Evolutionary conservation across 2,113 vertebrate genomes (phyloP).

Genomic region (Sula dactylatra): DNA sequence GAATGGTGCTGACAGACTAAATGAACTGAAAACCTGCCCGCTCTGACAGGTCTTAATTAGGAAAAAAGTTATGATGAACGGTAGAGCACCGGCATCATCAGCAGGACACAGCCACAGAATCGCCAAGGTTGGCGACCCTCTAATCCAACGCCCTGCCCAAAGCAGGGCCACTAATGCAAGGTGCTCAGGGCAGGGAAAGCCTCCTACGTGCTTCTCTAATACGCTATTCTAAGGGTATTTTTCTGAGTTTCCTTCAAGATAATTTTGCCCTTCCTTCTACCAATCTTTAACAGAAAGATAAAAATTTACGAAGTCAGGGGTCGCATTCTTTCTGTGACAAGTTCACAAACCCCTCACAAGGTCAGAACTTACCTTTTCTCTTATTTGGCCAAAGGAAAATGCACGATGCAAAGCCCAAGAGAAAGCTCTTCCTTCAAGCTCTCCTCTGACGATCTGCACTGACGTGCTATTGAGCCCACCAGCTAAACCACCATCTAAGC

Average conservation of each 20-base stretch:
- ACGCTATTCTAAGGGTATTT: accelerated
- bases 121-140: too few relatives aligned
- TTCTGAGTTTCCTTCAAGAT: not conserved
- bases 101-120: too few relatives aligned
- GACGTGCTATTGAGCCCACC: not conserved
- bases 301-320: not conserved
- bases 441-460: not conserved
- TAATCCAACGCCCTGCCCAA: not conserved
- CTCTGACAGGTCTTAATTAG: not conserved
- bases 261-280: not conserved
- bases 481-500: not conserved
- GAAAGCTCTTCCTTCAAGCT: not conserved
- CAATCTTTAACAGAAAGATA: not conserved
- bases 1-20: not conserved
- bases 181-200: not conserved
- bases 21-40: not conserved
- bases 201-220: accelerated
- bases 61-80: not conserved
- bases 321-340: not conserved
- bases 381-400: not conserved
- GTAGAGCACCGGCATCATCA: too few relatives aligned
- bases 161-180: not conserved
- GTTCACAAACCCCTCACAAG: not conserved
- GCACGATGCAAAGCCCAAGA: not conserved
- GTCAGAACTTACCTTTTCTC: not conserved